Conservation (phyloP, 2,888 invertebrate genomes). For the Machimus rusticus region DNA sequence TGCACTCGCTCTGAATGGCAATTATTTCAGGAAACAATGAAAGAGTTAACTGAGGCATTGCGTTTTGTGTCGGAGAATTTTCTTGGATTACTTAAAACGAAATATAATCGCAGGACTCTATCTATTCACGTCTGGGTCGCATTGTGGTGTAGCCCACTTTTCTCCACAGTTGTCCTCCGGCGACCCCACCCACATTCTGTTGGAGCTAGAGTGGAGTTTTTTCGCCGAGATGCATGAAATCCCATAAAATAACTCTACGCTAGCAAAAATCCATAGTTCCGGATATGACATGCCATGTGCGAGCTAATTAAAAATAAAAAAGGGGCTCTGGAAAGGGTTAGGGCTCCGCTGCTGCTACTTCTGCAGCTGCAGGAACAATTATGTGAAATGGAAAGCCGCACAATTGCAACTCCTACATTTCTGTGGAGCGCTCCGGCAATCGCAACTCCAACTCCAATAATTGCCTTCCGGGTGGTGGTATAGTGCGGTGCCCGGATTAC, state of each 20-base stretch:
- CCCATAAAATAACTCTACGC: neutral
- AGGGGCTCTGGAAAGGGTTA: neutral
- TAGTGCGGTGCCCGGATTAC: neutral
- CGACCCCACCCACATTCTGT: neutral
- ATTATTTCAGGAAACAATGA: neutral
- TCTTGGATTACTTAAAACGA: neutral
- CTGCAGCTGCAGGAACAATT: neutral
- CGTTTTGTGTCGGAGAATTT: neutral
- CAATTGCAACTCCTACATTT: neutral
- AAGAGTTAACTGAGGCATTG: neutral
- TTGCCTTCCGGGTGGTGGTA: neutral
- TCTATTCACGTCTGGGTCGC: neutral
- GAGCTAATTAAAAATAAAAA: neutral
- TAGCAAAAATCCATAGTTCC: neutral
- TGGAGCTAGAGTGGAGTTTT: neutral
- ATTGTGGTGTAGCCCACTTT: neutral
- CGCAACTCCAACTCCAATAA: neutral
- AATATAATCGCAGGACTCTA: neutral
- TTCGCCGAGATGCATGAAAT: neutral
- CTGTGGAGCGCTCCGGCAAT: neutral
- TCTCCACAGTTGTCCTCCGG: neutral
- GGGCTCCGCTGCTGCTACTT: neutral
- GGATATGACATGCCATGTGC: neutral
- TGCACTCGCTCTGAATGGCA: neutral
- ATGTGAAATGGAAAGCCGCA: neutral